Evolutionary conservation across 2,113 vertebrate species (phyloP).

Genomic region (Python bivittatus): DNA sequence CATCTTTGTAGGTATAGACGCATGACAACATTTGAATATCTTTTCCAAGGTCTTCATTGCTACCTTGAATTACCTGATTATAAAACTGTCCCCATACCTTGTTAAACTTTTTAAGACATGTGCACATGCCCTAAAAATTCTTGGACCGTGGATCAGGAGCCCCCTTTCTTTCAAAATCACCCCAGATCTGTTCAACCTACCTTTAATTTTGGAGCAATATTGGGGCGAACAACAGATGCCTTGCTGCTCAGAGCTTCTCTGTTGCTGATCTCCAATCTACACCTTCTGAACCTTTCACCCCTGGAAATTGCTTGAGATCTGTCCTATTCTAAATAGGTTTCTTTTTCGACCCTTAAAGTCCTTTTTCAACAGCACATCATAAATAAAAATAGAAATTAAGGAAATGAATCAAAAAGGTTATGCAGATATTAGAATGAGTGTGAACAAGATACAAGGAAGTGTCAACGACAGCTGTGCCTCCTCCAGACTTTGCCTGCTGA

Average conservation of each 20-base stretch:
- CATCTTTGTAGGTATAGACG: background rate
- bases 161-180: background rate
- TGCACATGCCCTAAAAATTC: background rate
- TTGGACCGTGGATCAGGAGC: background rate
- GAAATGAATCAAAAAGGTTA: background rate
- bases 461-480: background rate
- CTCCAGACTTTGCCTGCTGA: background rate
- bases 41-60: background rate
- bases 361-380: background rate
- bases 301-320: background rate
- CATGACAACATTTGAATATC: background rate
- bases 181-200: background rate
- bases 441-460: background rate
- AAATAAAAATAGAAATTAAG: background rate
- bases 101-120: background rate
- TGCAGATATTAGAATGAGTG: background rate
- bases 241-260: background rate
- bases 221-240: background rate
- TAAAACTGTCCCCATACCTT: background rate
- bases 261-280: background rate
- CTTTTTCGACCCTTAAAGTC: background rate
- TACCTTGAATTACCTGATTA: background rate
- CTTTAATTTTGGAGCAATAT: background rate
- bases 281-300: fast-evolving
- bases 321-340: background rate